Evolutionary conservation across 2,113 vertebrate genomes (phyloP), one percentile per base, ranked within the genome.

Genomic region (Miniopterus natalensis): DNA sequence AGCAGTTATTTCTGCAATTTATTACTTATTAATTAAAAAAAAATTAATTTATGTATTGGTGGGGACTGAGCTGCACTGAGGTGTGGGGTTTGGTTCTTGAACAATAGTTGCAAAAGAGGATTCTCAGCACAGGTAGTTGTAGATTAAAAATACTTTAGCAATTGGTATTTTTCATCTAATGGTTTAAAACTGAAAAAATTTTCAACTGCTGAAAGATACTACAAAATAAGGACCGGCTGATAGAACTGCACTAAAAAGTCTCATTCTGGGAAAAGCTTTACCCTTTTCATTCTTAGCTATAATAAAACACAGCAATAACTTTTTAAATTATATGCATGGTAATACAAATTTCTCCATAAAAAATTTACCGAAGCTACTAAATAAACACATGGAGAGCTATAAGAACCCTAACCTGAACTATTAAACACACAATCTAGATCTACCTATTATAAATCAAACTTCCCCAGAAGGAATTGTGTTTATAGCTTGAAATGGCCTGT

Each of bases 301-400:
- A 75, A 74, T 57, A 79, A 65, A 49, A 81, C 3, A 53, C 87
- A 42, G n/a, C 17, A 92, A 49, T 78, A 59, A 42, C 12, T 14
- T 65, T 93, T 84, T 66, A 29, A 63, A 45, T 63, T 75, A 47
- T 70, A 11, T 95, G 36, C 23, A 27, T 1, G 29, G 25, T 47
- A 59, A 77, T 80, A 91, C n/a, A 65, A n/a, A 90, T 70, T 88
- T 85, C 53, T 95, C 66, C 45, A 53, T 66, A 66, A 93, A 88
- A 92, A 84, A 29, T 81, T 70, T 88, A 75, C 27, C 36, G 80
- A 95, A 92, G 51, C 53, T 92, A 57, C 61, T 81, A 65, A 89
- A 47, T 77, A 86, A 86, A 86, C 59, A 74, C 84, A 13, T 27
- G 84, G 51, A 88, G 14, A 83, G 53, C 49, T 53, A 13, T 74